Base-by-base conservation (phyloP, 2,797 vertebrate species). In the Tinamus major region DNA sequence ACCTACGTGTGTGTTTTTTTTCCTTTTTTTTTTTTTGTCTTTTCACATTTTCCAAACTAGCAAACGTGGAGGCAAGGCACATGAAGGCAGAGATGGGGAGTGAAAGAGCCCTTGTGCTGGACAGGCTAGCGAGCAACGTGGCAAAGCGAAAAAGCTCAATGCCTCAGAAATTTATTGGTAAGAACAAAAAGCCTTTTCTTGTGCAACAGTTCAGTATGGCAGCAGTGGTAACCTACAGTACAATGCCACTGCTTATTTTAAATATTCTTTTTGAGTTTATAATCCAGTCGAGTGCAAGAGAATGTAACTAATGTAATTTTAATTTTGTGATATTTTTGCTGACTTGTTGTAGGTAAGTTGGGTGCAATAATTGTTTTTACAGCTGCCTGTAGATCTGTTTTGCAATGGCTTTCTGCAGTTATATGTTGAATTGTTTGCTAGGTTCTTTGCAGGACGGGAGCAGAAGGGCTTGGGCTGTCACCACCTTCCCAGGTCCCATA, bases 91-190 rank as follows among this genome's bases (percentile, higher is more conserved):
- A 98, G 97, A 98, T 99, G 98, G 99, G 98, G 85, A 98, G 96
- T 44, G 98, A 99, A 96, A 98, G 99, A 85, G 99, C 99, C 48
- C 97, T 99, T 96, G 98, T 99, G 83, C 98, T 99, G 95, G 99
- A 99, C 98, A 98, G 98, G 96, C 98, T 99, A 86, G 99, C 99
- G n/a, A 99, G 98, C 98, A 99, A 99, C 94, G 98, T 99, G 69
- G 99, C 99, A 97, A 99, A 99, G 93, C 97, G 99, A 95, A 99
- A 99, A 98, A 99, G 99, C 96, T 98, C 99, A 44, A 99, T 99
- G 99, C 99, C 99, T 51, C 99, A 99, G 97, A 99, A 99, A 97
- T 99, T 99, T 96, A 99, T 98, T 35, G 99, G 99, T 99, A 98
- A 99, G 98, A 97, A 94, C 80, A 83, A 84, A 95, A 84, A 82